Percentiles rank a stretch among this genome's conserved stretches.
These are phyloP conservation scores for Amphimallon solstitiale DNA, from an alignment of 2,888 invertebrate genomes.

Conservation along the genomic window DNA sequence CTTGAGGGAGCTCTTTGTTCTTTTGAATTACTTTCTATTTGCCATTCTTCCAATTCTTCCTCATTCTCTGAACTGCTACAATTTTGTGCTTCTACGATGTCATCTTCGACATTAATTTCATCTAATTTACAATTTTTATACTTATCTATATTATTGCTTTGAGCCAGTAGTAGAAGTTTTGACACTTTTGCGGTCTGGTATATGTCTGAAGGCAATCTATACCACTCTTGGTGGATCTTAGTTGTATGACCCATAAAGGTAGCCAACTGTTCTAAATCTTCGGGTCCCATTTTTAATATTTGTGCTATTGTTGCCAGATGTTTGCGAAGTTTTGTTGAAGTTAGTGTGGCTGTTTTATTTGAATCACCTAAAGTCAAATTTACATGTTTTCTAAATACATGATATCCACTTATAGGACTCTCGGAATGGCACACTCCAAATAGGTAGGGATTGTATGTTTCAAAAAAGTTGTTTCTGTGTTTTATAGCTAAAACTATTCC, in stretches of 20 bases:
- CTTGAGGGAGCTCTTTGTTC: too few relatives aligned
- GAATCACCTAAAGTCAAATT: constrained; percentile 36
- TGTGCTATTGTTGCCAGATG: constrained; percentile 40
- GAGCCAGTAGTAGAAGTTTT: not conserved
- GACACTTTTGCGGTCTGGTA: constrained; percentile 7
- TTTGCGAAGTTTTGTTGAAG: constrained; percentile 41
- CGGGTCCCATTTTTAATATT: constrained; percentile 40
- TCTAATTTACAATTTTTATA: not conserved
- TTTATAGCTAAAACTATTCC: constrained; percentile 15
- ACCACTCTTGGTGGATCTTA: constrained; percentile 34
- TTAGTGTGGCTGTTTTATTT: constrained; percentile 32
- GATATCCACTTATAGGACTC: constrained; percentile 32
- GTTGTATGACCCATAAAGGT: constrained; percentile 44
- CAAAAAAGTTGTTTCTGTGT: constrained; percentile 26
- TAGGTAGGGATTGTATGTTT: constrained; percentile 26
- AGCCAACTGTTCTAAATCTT: constrained; percentile 41
- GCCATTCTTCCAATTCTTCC: too few relatives aligned
- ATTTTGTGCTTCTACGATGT: not conserved
- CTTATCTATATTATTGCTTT: not conserved
- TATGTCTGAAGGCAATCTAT: not conserved
- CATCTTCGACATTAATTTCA: not conserved
- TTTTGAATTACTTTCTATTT: too few relatives aligned
- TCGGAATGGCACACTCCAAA: constrained; percentile 23
- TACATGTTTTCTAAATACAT: constrained; percentile 36
- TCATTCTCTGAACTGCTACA: too few relatives aligned